Base-by-base conservation (phyloP, 1,140 invertebrate species). In the Ylistrum balloti region DNA sequence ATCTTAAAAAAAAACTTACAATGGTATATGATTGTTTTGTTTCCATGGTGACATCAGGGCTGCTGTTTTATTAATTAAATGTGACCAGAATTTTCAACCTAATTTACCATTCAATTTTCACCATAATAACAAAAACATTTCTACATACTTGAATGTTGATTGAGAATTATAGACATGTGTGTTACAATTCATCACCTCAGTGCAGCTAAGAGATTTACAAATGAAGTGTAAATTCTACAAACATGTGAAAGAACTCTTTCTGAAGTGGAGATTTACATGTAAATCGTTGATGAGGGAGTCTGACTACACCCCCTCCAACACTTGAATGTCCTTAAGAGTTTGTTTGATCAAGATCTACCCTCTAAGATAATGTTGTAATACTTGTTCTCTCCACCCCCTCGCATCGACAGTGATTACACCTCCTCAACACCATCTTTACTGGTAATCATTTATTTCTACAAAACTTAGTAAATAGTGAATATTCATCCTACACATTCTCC, bases 201-300 rank as follows among this genome's bases (percentile, higher is more conserved):
- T 74, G 28, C n/a, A 74, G 56, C 5, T 9, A 7, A 74, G 56
- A 74, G 56, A 28, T 74, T 74, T 74, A 74, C 56, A 74, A 74
- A 74, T 74, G n/a, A 74, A 56, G 17, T 20, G 17, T 22, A 17
- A 11, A 7, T 74, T 74, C 56, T 11, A 28, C 56, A n/a, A 22
- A 15, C 45, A 56, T 17, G 22, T 56, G 20, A 56, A 15, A 20
- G 22, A n/a, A n/a, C 56, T 74, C 22, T 1, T 74, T 28, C 56
- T 74, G 5, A 74, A 74, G 56, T 74, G 56, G 56, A n/a, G 56
- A 74, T 74, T 74, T 74, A 74, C 56, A 17, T 74, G n/a, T 45
- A 74, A 28, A 74, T 74, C 28, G n/a, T 7, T 28, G 56, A n/a
- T 3, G 22, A n/a, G 22, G 22, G 56, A 74, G 22, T n/a, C 5